phyloP scores from a whole-genome alignment of 2,888 invertebrate genomes.

The Copidosoma aretas region DNA sequence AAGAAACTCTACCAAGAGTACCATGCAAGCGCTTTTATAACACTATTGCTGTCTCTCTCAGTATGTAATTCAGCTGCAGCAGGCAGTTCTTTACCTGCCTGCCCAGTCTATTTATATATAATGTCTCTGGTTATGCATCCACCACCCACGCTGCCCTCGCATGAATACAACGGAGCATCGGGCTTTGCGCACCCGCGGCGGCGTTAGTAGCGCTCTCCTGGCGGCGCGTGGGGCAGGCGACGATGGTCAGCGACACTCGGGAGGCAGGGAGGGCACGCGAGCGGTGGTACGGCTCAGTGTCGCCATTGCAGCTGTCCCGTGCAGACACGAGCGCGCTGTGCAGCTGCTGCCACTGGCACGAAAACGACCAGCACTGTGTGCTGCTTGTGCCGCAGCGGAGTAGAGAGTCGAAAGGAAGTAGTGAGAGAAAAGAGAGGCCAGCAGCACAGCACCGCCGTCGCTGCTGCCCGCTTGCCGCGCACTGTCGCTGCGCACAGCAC shows the following conservation, averaged over 20 bases:
- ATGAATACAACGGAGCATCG: background rate
- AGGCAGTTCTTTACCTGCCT: too few species aligned
- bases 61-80: too few species aligned
- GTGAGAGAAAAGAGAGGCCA: too few species aligned
- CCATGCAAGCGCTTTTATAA: too few species aligned
- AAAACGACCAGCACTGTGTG: background rate
- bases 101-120: too few species aligned
- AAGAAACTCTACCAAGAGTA: too few species aligned
- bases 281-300: conserved; percentile 61
- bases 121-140: too few species aligned
- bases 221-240: conserved; percentile 52
- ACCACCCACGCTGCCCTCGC: too few species aligned
- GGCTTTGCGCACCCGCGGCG: conserved; percentile 48
- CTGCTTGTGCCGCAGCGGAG: background rate
- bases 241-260: conserved; percentile 57
- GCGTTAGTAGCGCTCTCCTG: conserved; percentile 52
- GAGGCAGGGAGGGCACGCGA: conserved; percentile 60
- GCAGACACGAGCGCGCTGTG: conserved; percentile 41
- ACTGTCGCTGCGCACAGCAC: background rate
- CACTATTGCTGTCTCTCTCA: too few species aligned
- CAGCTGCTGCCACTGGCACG: background rate
- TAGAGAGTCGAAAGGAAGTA: background rate
- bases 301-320: conserved; percentile 63
- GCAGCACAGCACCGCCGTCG: background rate
- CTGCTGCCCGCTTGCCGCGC: background rate